Conservation (phyloP, 2,113 vertebrate genomes). For the Ifrita kowaldi region DNA sequence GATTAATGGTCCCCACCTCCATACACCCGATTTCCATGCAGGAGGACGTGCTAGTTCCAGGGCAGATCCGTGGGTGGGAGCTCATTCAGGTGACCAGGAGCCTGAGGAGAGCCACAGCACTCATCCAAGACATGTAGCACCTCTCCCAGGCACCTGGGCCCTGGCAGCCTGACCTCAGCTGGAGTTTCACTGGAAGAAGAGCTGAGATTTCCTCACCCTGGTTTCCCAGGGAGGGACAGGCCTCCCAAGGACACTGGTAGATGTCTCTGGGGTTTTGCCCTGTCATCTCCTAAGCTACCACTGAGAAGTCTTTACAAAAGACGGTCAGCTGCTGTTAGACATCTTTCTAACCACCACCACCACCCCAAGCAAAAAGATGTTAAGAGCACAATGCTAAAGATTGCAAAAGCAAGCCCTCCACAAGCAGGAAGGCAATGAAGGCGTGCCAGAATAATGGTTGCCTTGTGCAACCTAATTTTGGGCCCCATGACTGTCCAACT, state of each 20-base stretch:
- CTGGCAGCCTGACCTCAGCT: background rate
- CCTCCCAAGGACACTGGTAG: background rate
- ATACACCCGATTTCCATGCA: background rate
- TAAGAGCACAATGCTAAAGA: background rate
- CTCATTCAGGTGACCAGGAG: accelerated
- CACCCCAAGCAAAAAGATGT: accelerated
- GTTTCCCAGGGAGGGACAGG: background rate
- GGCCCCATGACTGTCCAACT: background rate
- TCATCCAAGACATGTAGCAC: background rate
- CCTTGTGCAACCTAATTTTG: background rate
- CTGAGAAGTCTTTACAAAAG: background rate
- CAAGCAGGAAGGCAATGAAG: background rate
- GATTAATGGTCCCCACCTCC: background rate
- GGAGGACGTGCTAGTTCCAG: background rate
- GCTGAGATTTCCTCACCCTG: background rate
- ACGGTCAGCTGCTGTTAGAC: background rate
- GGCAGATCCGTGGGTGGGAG: background rate
- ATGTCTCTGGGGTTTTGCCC: background rate
- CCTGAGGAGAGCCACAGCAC: background rate
- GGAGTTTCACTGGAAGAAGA: background rate
- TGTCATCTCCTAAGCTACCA: background rate
- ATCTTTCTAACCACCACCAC: background rate
- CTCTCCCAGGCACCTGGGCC: background rate
- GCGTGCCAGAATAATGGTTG: background rate
- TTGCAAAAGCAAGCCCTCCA: background rate